Conservation (phyloP, 2,113 vertebrate genomes). For the Limnothrissa miodon region DNA sequence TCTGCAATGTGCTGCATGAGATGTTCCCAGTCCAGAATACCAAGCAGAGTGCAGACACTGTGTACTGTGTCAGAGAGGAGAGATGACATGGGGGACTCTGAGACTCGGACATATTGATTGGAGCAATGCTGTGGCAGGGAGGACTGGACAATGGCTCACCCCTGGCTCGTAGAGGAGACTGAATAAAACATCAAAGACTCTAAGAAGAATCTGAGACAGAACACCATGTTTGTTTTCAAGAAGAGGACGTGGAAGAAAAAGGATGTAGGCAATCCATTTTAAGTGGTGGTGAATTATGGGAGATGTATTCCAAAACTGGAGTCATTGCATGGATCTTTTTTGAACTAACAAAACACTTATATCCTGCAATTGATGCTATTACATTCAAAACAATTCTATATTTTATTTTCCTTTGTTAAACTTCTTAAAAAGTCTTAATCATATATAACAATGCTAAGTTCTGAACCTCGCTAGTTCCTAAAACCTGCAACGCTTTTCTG, state of each 20-base stretch:
- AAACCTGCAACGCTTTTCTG: no score
- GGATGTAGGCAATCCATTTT: slow-evolving; percentile 31
- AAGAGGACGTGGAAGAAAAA: slow-evolving; percentile 16
- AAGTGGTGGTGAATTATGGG: slow-evolving; percentile 4
- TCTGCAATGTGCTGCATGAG: slow-evolving; percentile 63
- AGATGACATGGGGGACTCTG: slow-evolving; percentile 71
- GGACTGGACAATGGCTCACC: slow-evolving; percentile 53
- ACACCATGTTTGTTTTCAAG: slow-evolving; percentile 50
- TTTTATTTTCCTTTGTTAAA: no score
- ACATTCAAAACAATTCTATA: no score
- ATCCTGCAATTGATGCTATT: no score
- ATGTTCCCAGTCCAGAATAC: slow-evolving; percentile 67
- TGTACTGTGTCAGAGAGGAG: slow-evolving; percentile 67
- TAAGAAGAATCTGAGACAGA: slow-evolving; percentile 40
- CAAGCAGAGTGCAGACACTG: slow-evolving; percentile 66
- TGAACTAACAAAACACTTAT: no score
- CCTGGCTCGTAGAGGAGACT: slow-evolving; percentile 54
- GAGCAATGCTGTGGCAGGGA: slow-evolving; percentile 33
- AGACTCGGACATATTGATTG: slow-evolving; percentile 70
- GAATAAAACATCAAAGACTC: slow-evolving; percentile 67
- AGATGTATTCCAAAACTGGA: background rate
- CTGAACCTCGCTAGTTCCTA: no score
- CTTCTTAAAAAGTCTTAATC: no score
- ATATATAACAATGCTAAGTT: no score
- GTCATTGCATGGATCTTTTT: background rate